These are phyloP conservation scores for Cephus spinipes DNA, from an alignment of 2,888 invertebrate genomes.

Conservation along the genomic window DNA sequence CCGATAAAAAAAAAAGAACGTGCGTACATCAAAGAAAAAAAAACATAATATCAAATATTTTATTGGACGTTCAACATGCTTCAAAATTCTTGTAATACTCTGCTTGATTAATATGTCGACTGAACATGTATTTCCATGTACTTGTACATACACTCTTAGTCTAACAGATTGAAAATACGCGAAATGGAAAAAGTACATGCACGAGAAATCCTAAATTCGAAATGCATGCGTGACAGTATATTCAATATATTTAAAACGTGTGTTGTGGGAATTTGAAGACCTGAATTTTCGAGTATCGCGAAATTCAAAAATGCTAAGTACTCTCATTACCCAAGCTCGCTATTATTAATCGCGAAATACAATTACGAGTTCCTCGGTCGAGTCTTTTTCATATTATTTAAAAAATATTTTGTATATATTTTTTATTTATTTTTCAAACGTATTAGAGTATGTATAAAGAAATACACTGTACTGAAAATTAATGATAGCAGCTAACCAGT, in stretches of 20 bases:
- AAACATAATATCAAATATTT: not conserved
- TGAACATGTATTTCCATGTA: not conserved
- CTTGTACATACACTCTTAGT: not conserved
- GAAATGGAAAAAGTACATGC: constrained; percentile 29
- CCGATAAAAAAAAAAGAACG: not conserved
- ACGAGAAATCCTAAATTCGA: constrained; percentile 31
- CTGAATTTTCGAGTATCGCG: not conserved
- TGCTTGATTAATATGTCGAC: not conserved
- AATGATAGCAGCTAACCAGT: not conserved
- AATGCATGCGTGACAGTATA: constrained; percentile 30
- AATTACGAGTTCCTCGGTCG: not conserved
- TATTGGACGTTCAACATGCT: not conserved
- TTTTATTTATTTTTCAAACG: not conserved
- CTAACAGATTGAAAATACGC: not conserved
- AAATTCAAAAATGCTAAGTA: not conserved
- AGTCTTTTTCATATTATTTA: not conserved
- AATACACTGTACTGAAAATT: not conserved
- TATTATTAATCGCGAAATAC: not conserved
- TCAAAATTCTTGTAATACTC: not conserved
- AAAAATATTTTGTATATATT: too few species aligned
- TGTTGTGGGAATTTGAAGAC: not conserved
- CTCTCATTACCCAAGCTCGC: not conserved
- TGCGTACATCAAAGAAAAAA: not conserved
- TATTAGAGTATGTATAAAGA: not conserved
- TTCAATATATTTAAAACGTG: not conserved